phyloP scores from a whole-genome alignment of 2,888 invertebrate genomes.

The Drosophila pseudotalamancana region DNA sequence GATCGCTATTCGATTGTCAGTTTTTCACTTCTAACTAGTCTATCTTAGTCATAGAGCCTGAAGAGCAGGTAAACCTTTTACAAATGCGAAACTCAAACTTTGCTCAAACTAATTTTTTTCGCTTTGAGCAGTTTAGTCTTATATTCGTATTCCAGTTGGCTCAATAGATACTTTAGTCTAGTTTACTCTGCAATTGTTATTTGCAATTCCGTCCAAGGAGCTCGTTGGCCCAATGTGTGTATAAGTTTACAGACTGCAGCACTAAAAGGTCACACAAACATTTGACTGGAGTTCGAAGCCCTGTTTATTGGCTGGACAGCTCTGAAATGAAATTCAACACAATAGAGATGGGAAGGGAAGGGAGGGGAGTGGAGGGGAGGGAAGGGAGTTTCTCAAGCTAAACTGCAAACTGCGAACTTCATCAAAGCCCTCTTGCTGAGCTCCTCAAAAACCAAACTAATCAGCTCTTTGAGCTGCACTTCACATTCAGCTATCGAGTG shows the following conservation, averaged over 20 bases:
- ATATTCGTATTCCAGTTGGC: not conserved
- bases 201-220: conserved; percentile 1
- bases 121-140: too few relatives aligned
- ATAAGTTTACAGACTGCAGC: conserved; percentile 10
- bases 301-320: conserved; percentile 11
- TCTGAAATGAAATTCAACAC: conserved; percentile 28
- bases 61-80: not conserved
- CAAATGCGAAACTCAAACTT: not conserved
- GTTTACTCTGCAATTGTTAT: not conserved
- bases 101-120: not conserved
- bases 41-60: too few relatives aligned
- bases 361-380: too few relatives aligned
- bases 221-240: not conserved
- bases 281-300: not conserved
- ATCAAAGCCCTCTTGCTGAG: not conserved
- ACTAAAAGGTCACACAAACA: too few relatives aligned
- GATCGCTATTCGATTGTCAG: too few relatives aligned
- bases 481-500: conserved; percentile 4
- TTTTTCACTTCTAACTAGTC: too few relatives aligned
- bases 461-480: conserved; percentile 49
- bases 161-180: not conserved
- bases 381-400: too few relatives aligned
- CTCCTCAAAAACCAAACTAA: conserved; percentile 44
- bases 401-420: too few relatives aligned
- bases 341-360: too few relatives aligned